Percentiles rank a stretch among this genome's conserved stretches.
Evolutionary conservation across 92 coral and sea anemone genomes (phyloP).

Genomic region (Phenganax subtilis): DNA sequence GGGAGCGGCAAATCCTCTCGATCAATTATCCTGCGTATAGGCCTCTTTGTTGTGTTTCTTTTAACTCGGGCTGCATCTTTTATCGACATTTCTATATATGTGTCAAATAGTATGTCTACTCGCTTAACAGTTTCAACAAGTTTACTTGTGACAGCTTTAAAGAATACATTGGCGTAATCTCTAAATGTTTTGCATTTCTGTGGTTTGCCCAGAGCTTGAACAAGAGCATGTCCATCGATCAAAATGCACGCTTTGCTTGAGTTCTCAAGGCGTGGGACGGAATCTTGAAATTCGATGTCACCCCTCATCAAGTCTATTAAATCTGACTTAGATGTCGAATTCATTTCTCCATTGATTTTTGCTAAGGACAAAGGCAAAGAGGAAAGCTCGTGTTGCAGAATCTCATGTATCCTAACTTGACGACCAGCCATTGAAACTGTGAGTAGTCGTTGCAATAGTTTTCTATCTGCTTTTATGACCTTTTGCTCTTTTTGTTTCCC

Average conservation of each 20-base stretch:
- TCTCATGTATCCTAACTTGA: not conserved
- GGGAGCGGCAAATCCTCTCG: slow-evolving; percentile 25
- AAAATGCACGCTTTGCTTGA: slow-evolving; percentile 3
- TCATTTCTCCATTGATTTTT: slow-evolving; percentile 25
- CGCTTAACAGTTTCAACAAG: slow-evolving; percentile 29
- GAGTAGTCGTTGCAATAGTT: slow-evolving; percentile 20
- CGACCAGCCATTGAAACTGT: slow-evolving; percentile 31
- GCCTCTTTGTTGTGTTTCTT: slow-evolving; percentile 19
- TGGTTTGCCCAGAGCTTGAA: slow-evolving; percentile 16
- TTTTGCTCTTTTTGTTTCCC: slow-evolving; percentile 23
- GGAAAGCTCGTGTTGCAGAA: slow-evolving; percentile 30
- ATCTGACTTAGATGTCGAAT: slow-evolving; percentile 12
- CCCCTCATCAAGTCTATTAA: no score
- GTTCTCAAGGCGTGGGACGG: not conserved
- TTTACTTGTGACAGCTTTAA: not conserved
- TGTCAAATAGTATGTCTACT: slow-evolving; percentile 22
- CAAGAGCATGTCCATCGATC: slow-evolving; percentile 31
- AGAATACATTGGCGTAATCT: slow-evolving; percentile 19
- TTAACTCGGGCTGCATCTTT: slow-evolving; percentile 11
- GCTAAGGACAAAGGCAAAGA: slow-evolving; percentile 11
- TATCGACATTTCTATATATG: slow-evolving; percentile 19
- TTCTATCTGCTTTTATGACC: slow-evolving; percentile 23
- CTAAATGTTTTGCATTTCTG: slow-evolving; percentile 21
- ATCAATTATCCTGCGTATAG: slow-evolving; percentile 20
- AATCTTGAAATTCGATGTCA: slow-evolving; percentile 12